Evolutionary conservation across 2,888 invertebrate genomes (phyloP).

Genomic region (Ophonus ardosiacus): DNA sequence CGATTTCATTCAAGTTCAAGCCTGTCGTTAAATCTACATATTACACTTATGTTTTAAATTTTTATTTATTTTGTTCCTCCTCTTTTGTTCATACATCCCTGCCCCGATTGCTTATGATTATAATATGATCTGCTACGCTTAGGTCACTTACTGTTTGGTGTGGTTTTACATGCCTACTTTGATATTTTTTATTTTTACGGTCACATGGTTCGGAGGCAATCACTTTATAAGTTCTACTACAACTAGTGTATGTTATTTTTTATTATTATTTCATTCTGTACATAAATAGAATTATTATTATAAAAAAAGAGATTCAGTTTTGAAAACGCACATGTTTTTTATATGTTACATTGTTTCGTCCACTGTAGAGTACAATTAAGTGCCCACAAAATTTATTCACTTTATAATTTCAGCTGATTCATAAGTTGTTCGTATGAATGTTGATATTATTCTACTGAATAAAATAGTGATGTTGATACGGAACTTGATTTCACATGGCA

Average conservation of each 20-base stretch:
- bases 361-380: constrained; percentile 63
- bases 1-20: constrained; percentile 24
- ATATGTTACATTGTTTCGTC: constrained; percentile 62
- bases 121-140: constrained; percentile 55
- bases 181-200: constrained; percentile 57
- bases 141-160: constrained; percentile 63
- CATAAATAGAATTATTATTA: constrained; percentile 57
- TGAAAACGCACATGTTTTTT: constrained; percentile 63
- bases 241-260: constrained; percentile 51
- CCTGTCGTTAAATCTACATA: constrained; percentile 50
- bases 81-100: constrained; percentile 36
- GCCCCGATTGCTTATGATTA: constrained; percentile 49
- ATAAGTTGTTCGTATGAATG: constrained; percentile 57
- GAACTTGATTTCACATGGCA: constrained; percentile 49
- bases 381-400: constrained; percentile 61
- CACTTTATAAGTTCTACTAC: constrained; percentile 34
- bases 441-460: constrained; percentile 58
- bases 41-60: constrained; percentile 40
- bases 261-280: constrained; percentile 56
- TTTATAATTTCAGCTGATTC: constrained; percentile 59
- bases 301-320: constrained; percentile 55
- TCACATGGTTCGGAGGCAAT: constrained; percentile 47
- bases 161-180: constrained; percentile 63
- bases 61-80: constrained; percentile 48
- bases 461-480: constrained; percentile 47